Conservation (phyloP, 2,888 invertebrate species). For the Trichopria drosophilae region DNA sequence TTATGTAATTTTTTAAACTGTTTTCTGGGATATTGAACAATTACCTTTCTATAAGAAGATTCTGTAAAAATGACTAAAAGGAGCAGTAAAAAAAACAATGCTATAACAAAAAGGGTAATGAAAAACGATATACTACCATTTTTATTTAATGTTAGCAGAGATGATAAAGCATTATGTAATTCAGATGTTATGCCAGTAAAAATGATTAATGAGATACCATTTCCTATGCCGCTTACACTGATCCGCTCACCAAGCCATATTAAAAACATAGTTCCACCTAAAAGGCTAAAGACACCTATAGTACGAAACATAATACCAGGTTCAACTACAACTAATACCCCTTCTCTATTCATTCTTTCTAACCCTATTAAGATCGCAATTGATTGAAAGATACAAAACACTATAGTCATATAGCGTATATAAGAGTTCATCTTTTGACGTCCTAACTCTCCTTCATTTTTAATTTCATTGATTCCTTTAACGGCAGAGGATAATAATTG, state of each 20-base stretch:
- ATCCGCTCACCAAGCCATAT: constrained; percentile 18
- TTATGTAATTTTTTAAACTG: constrained; percentile 12
- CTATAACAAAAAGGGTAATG: constrained; percentile 14
- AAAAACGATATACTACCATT: constrained; percentile 12
- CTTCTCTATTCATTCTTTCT: constrained; percentile 11
- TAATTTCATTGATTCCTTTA: constrained; percentile 8
- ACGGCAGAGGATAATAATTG: constrained; percentile 9
- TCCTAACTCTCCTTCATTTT: constrained; percentile 14
- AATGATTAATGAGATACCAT: constrained; percentile 17
- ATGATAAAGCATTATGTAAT: constrained; percentile 10
- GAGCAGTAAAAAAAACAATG: constrained; percentile 11
- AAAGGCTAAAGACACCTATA: constrained; percentile 10
- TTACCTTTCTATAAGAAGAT: constrained; percentile 9
- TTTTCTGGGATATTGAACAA: constrained; percentile 12
- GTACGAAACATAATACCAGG: constrained; percentile 6
- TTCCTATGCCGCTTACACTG: constrained; percentile 12
- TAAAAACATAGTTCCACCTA: constrained; percentile 14
- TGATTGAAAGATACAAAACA: constrained; percentile 14
- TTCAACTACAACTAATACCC: constrained; percentile 9
- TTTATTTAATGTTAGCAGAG: constrained; percentile 11
- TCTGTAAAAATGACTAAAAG: constrained; percentile 10
- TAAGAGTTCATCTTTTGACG: constrained; percentile 15
- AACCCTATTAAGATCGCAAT: constrained; percentile 11
- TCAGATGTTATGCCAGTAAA: constrained; percentile 17
- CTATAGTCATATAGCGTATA: constrained; percentile 14